Base-by-base conservation (phyloP, 2,797 vertebrate species). In the Trichosurus vulpecula region DNA sequence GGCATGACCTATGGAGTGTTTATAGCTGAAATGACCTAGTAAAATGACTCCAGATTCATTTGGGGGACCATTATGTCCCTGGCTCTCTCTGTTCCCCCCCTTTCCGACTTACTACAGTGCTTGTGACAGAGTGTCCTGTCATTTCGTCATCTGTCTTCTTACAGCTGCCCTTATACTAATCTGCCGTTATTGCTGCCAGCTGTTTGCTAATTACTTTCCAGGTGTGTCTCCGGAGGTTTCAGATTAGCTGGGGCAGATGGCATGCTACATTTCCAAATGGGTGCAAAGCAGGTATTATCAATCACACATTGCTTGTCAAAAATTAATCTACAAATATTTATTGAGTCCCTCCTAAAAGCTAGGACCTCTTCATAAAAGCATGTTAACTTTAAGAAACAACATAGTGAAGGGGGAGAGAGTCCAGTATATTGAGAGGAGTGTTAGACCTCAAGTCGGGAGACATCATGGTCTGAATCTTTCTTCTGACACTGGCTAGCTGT, bases 301-400 rank as follows among this genome's bases (percentile, higher is more conserved):
- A 53, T 1, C 55, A 97, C 91, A 93, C 11, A 14, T 22, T 81
- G 35, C 47, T 54, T 2, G 54, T 95, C 11, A 90, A 87, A 54
- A 56, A n/a, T 91, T 89, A 81, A 81, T 95, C 93, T 92, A 54
- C 54, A 81, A 55, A 22, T 27, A 54, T 95, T 87, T 52, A 54
- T 53, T 56, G 51, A 74, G 0, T 55, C 93, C 30, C 35, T 81
- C 92, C 41, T 87, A 27, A 16, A 19, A 25, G 89, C 47, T 81
- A 93, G 90, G n/a, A 35, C 52, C 52, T 94, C 3, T 94, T 97
- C 3, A 90, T 94, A 92, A 97, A 97, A 96, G 89, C 94, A 57
- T 94, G 47, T 6, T 95, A 74, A 95, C 96, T 95, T 91, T 93
- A 56, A 96, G 95, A 93, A 96, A 61, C 53, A 54, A 27, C 57